Conservation (phyloP, 2,888 invertebrate genomes). For the Timandra comae region DNA sequence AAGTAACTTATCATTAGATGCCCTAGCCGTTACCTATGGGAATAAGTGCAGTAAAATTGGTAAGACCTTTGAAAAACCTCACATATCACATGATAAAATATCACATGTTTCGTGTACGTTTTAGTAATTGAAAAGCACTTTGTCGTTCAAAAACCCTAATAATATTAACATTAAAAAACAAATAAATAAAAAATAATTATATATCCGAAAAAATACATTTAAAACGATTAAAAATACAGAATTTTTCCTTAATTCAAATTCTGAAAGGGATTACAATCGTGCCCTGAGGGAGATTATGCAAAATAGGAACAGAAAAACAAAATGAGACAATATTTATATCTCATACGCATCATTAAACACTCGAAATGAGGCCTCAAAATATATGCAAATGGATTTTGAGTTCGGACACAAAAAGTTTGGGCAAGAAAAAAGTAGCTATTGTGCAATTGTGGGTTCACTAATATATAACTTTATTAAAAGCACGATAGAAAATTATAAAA, state of each 20-base stretch:
- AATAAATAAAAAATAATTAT: slow-evolving; percentile 4
- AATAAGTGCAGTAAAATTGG: no score
- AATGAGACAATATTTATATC: slow-evolving; percentile 59
- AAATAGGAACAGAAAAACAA: slow-evolving; percentile 39
- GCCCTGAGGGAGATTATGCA: slow-evolving; percentile 45
- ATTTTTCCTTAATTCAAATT: slow-evolving; percentile 33
- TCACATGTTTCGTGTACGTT: no score
- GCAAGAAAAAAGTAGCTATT: not conserved
- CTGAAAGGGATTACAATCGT: slow-evolving; percentile 31
- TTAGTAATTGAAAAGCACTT: no score
- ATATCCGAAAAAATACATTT: slow-evolving; percentile 25
- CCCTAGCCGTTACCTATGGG: no score
- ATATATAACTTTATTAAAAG: not conserved
- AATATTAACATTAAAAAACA: no score
- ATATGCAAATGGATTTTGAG: slow-evolving; percentile 54
- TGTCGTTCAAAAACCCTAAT: no score
- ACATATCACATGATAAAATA: no score
- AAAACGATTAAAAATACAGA: slow-evolving; percentile 24
- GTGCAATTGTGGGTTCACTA: slow-evolving; percentile 7
- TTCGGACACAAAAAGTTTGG: slow-evolving; percentile 20
- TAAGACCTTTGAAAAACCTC: no score
- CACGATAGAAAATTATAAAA: no score
- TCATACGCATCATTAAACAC: slow-evolving; percentile 61
- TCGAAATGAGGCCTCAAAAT: slow-evolving; percentile 54
- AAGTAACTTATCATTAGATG: no score